Base-by-base conservation (phyloP, 2,888 invertebrate genomes). In the Hololepta plana region DNA sequence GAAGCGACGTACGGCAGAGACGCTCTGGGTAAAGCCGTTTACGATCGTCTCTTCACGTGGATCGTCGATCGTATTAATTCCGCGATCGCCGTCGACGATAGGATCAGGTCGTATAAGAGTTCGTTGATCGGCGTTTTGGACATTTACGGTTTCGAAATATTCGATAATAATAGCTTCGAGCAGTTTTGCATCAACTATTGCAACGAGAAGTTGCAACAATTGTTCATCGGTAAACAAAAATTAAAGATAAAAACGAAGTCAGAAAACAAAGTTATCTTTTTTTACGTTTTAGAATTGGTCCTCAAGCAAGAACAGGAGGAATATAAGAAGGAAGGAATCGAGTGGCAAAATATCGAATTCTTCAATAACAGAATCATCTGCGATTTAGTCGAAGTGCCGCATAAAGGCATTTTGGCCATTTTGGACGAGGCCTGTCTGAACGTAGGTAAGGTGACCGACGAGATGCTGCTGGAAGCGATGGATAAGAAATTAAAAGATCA, bases 171-270 rank as follows among this genome's bases (percentile, higher is more conserved):
- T 57, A 90, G 88, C 59, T 93, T 96, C 57, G 96, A 96, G 54
- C 96, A 96, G 59, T 90, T 96, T 57, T 96, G 95, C 55, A 96
- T 96, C 47, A 96, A 96, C 59, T 96, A 95, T 57, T 96, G 95
- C 50, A 96, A 96, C 51, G 96, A 96, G 60, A 96, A 96, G 51
- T 61, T 96, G 36, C 96, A 96, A 51, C 96, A 96, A 53, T 61
- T 96, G 16, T 96, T 96, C 51, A 96, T 96, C 45, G 82, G 82
- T 81, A 45, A 55, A n/a, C n/a, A n/a, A n/a, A n/a, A n/a, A n/a
- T n/a, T n/a, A n/a, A n/a, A n/a, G n/a, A n/a, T n/a, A n/a, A n/a
- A n/a, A n/a, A n/a, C n/a, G n/a, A n/a, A n/a, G n/a, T n/a, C n/a
- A n/a, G n/a, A n/a, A n/a, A n/a, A n/a, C n/a, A n/a, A n/a, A n/a